Conservation (phyloP, 2,797 vertebrate genomes). For the Hemitrygon akajei region DNA sequence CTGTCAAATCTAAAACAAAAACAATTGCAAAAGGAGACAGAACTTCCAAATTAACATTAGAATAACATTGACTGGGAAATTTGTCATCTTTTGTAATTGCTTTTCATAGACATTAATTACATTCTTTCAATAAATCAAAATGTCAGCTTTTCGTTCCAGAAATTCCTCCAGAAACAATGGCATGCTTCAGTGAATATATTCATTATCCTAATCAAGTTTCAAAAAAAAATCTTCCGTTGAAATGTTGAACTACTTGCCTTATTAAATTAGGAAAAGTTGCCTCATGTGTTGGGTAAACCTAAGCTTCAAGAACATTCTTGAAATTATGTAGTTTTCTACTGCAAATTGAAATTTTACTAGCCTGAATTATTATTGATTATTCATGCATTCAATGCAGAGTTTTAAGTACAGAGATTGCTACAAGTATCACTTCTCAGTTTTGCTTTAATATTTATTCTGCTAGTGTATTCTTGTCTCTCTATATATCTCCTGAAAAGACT, state of each 20-base stretch:
- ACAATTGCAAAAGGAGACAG: not conserved
- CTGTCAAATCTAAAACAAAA: not conserved
- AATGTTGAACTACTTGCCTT: not conserved
- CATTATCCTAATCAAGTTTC: not conserved
- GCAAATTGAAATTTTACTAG: not conserved
- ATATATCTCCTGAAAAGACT: not conserved
- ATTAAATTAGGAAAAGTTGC: constrained; percentile 2
- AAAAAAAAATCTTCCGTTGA: not conserved
- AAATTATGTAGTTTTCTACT: not conserved
- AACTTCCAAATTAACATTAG: constrained; percentile 5
- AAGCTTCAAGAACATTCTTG: not conserved
- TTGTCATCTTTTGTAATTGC: not conserved
- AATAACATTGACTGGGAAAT: constrained; percentile 13
- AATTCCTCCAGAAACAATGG: not conserved
- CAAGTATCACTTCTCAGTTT: not conserved
- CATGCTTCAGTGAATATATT: not conserved
- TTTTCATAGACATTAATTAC: constrained; percentile 8
- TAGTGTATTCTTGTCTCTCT: not conserved
- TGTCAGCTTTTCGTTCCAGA: not conserved
- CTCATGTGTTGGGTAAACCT: not conserved
- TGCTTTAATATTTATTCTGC: not conserved
- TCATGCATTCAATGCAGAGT: not conserved
- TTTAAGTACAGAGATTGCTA: not conserved
- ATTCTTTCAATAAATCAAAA: not conserved
- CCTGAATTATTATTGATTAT: not conserved